phyloP scores from a whole-genome alignment of 2,797 vertebrate species.

The Molossus alvarezi region DNA sequence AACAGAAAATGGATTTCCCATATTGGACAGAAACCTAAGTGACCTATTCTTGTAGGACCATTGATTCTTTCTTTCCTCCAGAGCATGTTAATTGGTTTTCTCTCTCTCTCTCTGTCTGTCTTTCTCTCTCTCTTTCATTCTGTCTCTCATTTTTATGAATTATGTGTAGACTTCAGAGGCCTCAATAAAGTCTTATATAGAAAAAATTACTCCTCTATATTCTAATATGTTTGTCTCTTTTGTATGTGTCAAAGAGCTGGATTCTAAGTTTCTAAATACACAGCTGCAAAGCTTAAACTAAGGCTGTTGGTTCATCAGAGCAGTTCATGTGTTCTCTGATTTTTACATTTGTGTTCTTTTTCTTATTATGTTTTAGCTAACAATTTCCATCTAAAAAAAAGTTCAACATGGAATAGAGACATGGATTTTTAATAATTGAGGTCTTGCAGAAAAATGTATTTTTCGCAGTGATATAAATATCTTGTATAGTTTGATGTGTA shows the following conservation, averaged over 20 bases:
- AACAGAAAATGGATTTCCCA: not conserved
- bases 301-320: not conserved
- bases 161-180: not conserved
- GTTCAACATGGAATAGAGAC: not conserved
- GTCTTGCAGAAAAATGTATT: not conserved
- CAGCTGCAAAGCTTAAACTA: not conserved
- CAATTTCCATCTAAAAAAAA: constrained; percentile 40
- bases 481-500: not conserved
- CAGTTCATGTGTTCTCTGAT: not conserved
- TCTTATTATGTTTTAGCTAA: not conserved
- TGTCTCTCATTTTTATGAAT: not conserved
- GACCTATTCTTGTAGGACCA: not conserved
- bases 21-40: constrained; percentile 17
- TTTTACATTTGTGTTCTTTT: constrained; percentile 27
- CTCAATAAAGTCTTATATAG: not conserved
- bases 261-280: not conserved
- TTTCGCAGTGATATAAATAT: not conserved
- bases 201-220: not conserved
- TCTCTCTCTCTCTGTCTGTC: not conserved
- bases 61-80: not conserved
- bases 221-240: not conserved
- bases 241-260: not conserved
- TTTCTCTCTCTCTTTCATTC: not conserved
- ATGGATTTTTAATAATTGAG: not conserved
- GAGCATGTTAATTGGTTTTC: not conserved